A percentile compares a stretch with the other conserved stretches of the same genome.
These are phyloP conservation scores for Himalopsyche tibetana DNA, from an alignment of 2,888 invertebrate genomes.

Conservation along the genomic window DNA sequence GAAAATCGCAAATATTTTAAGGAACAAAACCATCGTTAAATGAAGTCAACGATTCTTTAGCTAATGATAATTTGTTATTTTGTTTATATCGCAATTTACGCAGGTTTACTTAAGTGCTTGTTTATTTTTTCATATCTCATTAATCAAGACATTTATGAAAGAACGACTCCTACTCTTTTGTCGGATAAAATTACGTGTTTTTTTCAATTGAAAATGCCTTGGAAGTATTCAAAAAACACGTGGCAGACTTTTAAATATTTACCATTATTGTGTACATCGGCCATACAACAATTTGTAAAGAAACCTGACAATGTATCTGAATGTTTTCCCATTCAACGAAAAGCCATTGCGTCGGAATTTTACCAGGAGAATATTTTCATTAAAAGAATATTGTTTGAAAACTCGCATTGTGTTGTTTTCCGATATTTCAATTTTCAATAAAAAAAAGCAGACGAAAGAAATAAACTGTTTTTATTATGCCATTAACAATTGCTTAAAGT, in stretches of 20 bases:
- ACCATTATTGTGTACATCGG: neutral
- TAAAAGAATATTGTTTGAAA: constrained; percentile 13
- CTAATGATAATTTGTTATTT: no score
- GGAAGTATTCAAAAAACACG: neutral
- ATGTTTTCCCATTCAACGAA: constrained; percentile 1
- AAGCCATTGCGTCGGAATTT: constrained; percentile 1
- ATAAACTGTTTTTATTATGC: no score
- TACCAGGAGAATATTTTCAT: constrained; percentile 36
- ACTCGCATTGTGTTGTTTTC: constrained; percentile 14
- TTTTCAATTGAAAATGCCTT: neutral
- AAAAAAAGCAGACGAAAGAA: neutral
- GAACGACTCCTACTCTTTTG: no score
- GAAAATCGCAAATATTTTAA: no score
- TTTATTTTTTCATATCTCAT: no score
- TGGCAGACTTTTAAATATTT: neutral
- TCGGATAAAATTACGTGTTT: neutral
- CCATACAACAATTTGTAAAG: constrained; percentile 14
- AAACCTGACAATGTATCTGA: constrained; percentile 8
- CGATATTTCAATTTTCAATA: constrained; percentile 8
- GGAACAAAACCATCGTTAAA: no score
- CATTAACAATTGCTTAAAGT: no score
- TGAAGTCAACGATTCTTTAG: no score
- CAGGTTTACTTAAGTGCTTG: no score
- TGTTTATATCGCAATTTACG: no score
- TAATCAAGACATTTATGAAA: no score